A percentile compares a stretch with the other conserved stretches of the same genome.
phyloP scores from a whole-genome alignment of 2,888 invertebrate species.

The Dinocampus coccinellae region DNA sequence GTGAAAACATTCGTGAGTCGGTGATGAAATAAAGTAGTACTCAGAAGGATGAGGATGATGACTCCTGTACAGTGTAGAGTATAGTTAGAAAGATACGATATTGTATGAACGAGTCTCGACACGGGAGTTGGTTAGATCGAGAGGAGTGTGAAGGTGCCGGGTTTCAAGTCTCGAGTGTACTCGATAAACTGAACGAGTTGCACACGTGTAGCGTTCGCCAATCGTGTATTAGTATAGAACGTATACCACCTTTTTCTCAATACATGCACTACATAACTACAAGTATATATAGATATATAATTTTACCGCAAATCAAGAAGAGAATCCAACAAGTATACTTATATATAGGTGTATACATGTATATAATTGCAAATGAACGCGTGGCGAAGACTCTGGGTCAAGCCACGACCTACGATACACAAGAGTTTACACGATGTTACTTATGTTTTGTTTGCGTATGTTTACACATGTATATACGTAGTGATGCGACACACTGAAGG shows the following conservation, averaged over 20 bases:
- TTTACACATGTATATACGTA: not conserved
- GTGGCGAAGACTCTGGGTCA: slow-evolving; percentile 59
- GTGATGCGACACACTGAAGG: slow-evolving; percentile 17
- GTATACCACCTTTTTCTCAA: not conserved
- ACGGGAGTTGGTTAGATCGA: not conserved
- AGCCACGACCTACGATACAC: slow-evolving; percentile 59
- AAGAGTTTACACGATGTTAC: slow-evolving; percentile 37
- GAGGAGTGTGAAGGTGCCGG: slow-evolving; percentile 21
- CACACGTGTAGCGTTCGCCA: slow-evolving; percentile 15
- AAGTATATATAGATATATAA: not conserved
- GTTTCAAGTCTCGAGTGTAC: slow-evolving; percentile 27
- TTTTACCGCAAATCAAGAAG: too few species aligned
- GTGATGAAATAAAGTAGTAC: not conserved
- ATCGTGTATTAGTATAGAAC: not conserved
- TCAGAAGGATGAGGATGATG: not conserved
- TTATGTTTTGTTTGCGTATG: slow-evolving; percentile 41
- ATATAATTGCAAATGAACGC: slow-evolving; percentile 18
- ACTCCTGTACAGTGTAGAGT: not conserved
- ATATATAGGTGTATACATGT: not conserved
- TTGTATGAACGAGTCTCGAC: not conserved
- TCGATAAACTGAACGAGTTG: slow-evolving; percentile 20
- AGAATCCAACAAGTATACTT: not conserved
- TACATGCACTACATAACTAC: not conserved
- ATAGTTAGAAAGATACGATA: slow-evolving; percentile 16
- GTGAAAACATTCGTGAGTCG: not conserved